Percentiles rank a stretch among this genome's conserved stretches.
phyloP scores from a whole-genome alignment of 2,888 invertebrate species.

The Sinotaia quadrata region DNA sequence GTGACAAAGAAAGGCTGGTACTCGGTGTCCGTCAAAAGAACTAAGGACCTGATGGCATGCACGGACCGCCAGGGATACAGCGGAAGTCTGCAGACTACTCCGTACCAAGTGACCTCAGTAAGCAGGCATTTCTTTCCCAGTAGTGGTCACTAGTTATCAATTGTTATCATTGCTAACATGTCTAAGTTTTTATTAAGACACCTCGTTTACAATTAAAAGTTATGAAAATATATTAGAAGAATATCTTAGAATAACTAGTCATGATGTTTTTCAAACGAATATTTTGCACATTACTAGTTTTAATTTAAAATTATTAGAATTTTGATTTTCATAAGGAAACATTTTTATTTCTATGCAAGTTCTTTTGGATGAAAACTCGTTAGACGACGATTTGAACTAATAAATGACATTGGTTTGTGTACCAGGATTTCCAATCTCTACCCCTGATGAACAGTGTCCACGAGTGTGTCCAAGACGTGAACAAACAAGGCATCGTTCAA shows the following conservation, averaged over 20 bases:
- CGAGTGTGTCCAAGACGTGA: conserved; percentile 79
- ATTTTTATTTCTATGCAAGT: too few relatives aligned
- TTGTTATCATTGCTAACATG: background rate
- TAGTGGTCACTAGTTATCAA: background rate
- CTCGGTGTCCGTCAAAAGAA: conserved; percentile 58
- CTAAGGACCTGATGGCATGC: conserved; percentile 67
- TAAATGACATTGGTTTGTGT: too few relatives aligned
- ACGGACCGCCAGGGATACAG: conserved; percentile 62
- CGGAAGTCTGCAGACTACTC: conserved; percentile 63
- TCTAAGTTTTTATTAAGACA: too few relatives aligned
- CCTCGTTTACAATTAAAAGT: background rate
- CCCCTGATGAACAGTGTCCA: conserved; percentile 75
- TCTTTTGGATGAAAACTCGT: too few relatives aligned
- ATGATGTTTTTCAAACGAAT: too few relatives aligned
- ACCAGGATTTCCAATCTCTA: conserved; percentile 61
- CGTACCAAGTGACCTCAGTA: conserved; percentile 66
- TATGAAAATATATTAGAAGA: too few relatives aligned
- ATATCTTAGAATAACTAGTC: too few relatives aligned
- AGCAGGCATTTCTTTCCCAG: conserved; percentile 36
- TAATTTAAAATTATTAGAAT: too few relatives aligned
- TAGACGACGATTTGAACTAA: too few relatives aligned
- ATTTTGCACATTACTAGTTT: too few relatives aligned
- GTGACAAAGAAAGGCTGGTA: conserved; percentile 47
- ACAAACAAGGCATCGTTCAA: conserved; percentile 79
- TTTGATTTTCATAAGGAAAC: too few relatives aligned